Conservation (phyloP, 2,113 vertebrate genomes). For the Ptilonorhynchus violaceus region DNA sequence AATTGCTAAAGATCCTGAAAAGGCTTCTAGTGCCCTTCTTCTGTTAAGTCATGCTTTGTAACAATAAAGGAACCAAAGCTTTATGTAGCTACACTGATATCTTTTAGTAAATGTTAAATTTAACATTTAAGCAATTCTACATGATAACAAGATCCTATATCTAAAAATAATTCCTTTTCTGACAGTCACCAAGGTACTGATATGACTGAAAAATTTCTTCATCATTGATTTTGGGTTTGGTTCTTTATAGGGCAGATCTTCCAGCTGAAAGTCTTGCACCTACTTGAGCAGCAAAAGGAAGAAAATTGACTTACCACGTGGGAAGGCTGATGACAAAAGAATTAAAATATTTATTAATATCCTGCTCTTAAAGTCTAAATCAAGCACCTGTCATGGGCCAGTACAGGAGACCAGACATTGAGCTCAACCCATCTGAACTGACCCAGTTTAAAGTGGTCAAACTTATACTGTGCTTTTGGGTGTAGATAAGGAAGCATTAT, state of each 20-base stretch:
- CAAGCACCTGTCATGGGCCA: neutral
- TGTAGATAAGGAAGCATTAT: neutral
- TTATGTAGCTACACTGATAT: neutral
- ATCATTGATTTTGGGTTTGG: neutral
- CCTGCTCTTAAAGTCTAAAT: neutral
- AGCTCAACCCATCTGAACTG: neutral
- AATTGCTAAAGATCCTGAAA: neutral
- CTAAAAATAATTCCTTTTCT: neutral
- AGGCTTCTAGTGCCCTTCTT: neutral
- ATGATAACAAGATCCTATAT: neutral
- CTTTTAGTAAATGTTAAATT: neutral
- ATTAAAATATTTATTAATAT: neutral
- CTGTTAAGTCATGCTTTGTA: neutral
- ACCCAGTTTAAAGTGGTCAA: neutral
- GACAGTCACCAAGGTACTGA: neutral
- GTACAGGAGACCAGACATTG: neutral
- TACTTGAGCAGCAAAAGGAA: neutral
- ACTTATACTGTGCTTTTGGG: neutral
- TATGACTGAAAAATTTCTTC: neutral
- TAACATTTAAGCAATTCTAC: neutral
- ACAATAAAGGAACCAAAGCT: neutral
- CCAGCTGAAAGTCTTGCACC: neutral
- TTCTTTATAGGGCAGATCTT: neutral
- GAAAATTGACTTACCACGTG: neutral
- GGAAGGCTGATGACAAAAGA: neutral